Evolutionary conservation across 37 sponge, comb jelly and placozoan species (phyloP).

Genomic region (Aplysina aerophoba): DNA sequence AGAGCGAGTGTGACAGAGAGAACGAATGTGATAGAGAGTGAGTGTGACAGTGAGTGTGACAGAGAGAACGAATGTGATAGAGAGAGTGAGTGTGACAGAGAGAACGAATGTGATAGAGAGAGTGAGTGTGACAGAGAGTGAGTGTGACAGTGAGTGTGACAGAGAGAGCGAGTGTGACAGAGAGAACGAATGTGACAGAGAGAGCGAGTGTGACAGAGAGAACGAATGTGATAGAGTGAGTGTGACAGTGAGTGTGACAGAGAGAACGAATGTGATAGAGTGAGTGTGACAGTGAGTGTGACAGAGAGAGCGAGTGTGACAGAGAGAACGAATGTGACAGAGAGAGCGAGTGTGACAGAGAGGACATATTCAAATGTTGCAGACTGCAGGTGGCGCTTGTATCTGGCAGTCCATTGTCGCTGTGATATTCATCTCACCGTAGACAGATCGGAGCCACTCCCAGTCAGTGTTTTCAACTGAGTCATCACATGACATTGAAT

Average conservation of each 20-base stretch:
- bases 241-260: no score
- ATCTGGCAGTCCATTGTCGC: not conserved
- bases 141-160: no score
- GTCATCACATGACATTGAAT: slow-evolving; percentile 76
- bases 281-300: not conserved
- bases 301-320: not conserved
- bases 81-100: not conserved
- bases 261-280: not conserved
- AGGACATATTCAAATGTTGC: not conserved
- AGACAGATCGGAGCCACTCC: not conserved
- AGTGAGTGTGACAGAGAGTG: not conserved
- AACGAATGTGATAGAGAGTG: no score
- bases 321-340: not conserved
- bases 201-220: no score
- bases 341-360: not conserved
- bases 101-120: not conserved
- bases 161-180: no score
- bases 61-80: not conserved
- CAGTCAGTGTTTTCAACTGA: slow-evolving; percentile 66
- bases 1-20: no score
- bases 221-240: no score
- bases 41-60: no score
- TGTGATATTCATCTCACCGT: no score
- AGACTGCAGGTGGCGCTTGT: not conserved
- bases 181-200: no score